Evolutionary conservation across 2,113 vertebrate genomes (phyloP).

Genomic region (Callipepla squamata): DNA sequence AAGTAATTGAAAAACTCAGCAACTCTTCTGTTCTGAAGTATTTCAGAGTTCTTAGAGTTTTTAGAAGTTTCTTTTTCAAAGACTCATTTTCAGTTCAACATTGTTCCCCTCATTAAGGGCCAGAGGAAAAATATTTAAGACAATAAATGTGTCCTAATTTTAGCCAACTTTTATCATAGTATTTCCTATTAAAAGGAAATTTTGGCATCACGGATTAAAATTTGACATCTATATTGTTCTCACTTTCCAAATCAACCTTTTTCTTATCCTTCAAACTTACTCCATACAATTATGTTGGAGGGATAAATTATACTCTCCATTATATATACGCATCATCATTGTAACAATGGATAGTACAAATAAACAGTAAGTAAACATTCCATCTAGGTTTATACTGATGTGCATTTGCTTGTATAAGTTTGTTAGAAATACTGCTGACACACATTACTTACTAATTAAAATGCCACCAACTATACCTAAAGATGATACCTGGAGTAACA

Average conservation of each 20-base stretch:
- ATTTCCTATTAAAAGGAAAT: constrained; percentile 6
- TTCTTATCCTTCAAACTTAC: background rate
- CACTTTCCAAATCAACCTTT: background rate
- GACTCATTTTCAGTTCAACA: background rate
- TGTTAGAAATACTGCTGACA: background rate
- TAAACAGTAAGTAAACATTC: background rate
- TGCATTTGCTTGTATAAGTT: background rate
- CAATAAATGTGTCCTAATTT: background rate
- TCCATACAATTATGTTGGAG: background rate
- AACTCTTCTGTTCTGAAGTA: background rate
- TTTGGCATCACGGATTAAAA: background rate
- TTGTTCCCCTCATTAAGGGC: background rate
- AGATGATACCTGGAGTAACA: background rate
- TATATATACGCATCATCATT: background rate
- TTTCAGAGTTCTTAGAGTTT: background rate
- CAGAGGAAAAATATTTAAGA: background rate
- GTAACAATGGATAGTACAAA: background rate
- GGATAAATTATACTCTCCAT: background rate
- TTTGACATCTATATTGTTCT: background rate
- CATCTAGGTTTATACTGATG: background rate
- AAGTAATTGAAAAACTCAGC: background rate
- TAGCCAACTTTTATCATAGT: background rate
- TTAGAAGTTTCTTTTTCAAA: background rate
- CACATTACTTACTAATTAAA: background rate
- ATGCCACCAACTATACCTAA: background rate